Percentiles rank a stretch among this genome's conserved stretches.
phyloP scores from a whole-genome alignment of 30 jellyfish, hydroid and myxozoan genomes.

The Aurelia aurita region DNA sequence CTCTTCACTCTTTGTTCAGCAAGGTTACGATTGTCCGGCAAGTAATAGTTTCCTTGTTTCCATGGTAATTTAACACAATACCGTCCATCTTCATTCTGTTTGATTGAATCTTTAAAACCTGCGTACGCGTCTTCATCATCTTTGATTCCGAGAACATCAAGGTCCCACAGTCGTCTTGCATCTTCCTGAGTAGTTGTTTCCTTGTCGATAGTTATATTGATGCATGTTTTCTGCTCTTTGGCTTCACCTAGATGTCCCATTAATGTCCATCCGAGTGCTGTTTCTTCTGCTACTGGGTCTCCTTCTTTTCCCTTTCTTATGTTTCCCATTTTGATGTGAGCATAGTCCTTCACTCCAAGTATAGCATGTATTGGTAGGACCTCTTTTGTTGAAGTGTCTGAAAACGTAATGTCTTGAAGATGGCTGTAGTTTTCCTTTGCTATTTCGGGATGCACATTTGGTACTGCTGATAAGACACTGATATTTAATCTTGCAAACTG shows the following conservation, averaged over 20 bases:
- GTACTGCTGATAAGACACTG: slow-evolving; percentile 29
- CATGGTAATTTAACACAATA: too few species aligned
- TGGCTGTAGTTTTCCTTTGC: slow-evolving; percentile 14
- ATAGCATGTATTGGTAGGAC: slow-evolving; percentile 45
- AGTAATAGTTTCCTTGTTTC: too few species aligned
- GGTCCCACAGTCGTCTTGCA: too few species aligned
- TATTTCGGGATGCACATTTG: slow-evolving; percentile 23
- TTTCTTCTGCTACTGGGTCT: slow-evolving; percentile 24
- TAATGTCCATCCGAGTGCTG: slow-evolving; percentile 42
- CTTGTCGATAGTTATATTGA: slow-evolving; percentile 23
- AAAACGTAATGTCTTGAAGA: too few species aligned
- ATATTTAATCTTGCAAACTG: slow-evolving; percentile 35
- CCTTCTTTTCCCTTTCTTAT: slow-evolving; percentile 5
- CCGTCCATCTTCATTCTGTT: too few species aligned
- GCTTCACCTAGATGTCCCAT: slow-evolving; percentile 21
- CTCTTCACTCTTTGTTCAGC: too few species aligned
- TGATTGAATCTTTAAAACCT: too few species aligned
- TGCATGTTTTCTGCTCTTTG: neutral
- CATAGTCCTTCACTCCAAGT: slow-evolving; percentile 53
- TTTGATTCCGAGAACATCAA: too few species aligned
- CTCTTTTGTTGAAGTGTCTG: slow-evolving; percentile 19
- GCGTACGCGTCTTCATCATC: too few species aligned
- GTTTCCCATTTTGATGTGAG: slow-evolving; percentile 27
- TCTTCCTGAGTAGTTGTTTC: slow-evolving; percentile 19
- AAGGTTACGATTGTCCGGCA: too few species aligned